phyloP scores from a whole-genome alignment of 2,888 invertebrate species.

The Sesamia inferens region DNA sequence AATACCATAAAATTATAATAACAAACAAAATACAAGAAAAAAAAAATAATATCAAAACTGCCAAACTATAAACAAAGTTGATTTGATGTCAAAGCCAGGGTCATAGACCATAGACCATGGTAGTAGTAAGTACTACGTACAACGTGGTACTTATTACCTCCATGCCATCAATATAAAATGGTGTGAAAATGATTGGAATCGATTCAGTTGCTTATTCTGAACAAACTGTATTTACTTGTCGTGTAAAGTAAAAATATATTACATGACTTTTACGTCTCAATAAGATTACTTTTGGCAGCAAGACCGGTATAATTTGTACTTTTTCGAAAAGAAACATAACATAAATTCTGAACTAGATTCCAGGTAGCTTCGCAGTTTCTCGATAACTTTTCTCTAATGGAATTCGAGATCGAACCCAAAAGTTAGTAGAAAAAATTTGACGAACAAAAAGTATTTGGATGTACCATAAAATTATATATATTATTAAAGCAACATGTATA shows the following conservation, averaged over 20 bases:
- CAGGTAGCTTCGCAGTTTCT: slow-evolving; percentile 46
- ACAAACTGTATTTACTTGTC: too few relatives aligned
- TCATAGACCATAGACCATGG: too few relatives aligned
- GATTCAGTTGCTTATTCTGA: too few relatives aligned
- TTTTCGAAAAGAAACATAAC: slow-evolving; percentile 54
- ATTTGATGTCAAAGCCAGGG: too few relatives aligned
- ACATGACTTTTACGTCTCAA: not conserved
- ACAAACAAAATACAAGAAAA: too few relatives aligned
- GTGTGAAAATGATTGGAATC: too few relatives aligned
- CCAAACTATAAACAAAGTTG: too few relatives aligned
- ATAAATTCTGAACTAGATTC: slow-evolving; percentile 50
- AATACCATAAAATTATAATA: too few relatives aligned
- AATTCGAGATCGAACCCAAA: slow-evolving; percentile 63
- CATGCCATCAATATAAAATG: too few relatives aligned
- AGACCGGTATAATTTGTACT: slow-evolving; percentile 22
- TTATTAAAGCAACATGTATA: slow-evolving; percentile 12
- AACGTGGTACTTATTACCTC: too few relatives aligned
- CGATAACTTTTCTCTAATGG: slow-evolving; percentile 65
- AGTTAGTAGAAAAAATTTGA: slow-evolving; percentile 55
- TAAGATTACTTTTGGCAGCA: slow-evolving; percentile 11
- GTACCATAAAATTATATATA: slow-evolving; percentile 55
- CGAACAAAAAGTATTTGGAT: slow-evolving; percentile 52
- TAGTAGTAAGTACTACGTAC: too few relatives aligned
- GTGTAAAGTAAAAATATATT: not conserved
- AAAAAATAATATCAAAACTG: too few relatives aligned